Conservation (phyloP, 2,113 vertebrate genomes). For the Peromyscus californicus region DNA sequence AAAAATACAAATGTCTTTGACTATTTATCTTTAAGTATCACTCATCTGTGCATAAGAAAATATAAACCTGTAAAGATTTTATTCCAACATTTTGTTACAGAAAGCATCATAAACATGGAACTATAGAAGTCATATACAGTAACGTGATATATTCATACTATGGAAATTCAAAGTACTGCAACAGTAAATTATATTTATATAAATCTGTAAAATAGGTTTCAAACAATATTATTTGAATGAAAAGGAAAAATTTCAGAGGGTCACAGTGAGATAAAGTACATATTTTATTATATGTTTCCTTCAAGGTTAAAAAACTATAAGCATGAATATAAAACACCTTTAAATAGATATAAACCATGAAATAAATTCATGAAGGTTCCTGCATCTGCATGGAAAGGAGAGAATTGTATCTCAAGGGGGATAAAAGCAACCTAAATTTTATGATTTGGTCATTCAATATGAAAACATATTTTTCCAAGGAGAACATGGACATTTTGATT, state of each 20-base stretch:
- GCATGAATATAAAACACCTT: background rate
- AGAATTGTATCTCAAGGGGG: background rate
- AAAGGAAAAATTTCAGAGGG: background rate
- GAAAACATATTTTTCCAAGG: background rate
- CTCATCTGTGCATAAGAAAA: background rate
- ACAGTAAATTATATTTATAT: background rate
- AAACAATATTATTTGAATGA: background rate
- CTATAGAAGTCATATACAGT: background rate
- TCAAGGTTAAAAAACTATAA: background rate
- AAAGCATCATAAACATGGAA: background rate
- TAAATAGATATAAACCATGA: background rate
- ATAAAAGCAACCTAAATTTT: background rate
- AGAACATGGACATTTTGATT: background rate
- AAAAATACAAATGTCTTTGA: background rate
- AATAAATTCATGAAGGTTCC: background rate
- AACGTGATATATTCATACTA: background rate
- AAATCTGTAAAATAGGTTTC: conserved; percentile 2
- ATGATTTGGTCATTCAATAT: background rate
- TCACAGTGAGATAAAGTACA: background rate
- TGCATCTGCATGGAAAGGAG: background rate
- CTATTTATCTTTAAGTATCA: background rate
- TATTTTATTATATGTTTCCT: background rate
- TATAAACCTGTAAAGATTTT: background rate
- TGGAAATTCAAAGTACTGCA: background rate
- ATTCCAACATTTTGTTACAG: background rate